Conservation (phyloP, 2,888 invertebrate species). For the Spodoptera picta region DNA sequence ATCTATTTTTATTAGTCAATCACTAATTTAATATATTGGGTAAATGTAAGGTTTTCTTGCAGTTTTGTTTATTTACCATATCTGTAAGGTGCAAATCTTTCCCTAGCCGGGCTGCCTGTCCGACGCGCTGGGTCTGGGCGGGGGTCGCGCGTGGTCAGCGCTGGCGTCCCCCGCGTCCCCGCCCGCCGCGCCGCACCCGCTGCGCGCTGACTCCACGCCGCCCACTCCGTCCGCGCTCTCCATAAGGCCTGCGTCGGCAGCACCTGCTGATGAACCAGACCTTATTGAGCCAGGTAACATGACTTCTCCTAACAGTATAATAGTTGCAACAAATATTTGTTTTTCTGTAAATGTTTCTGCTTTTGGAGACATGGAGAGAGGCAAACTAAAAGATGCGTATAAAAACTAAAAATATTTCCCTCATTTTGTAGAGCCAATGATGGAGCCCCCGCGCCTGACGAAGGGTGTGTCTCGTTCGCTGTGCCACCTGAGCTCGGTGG, state of each 20-base stretch:
- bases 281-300: constrained; percentile 72
- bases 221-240: constrained; percentile 65
- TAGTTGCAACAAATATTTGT: no score
- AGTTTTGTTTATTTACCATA: no score
- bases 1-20: no score
- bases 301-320: neutral
- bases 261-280: constrained; percentile 79
- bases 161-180: constrained; percentile 86
- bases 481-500: constrained; percentile 84
- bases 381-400: no score
- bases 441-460: constrained; percentile 73
- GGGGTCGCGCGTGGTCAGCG: constrained; percentile 82
- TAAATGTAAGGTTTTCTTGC: no score
- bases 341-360: no score
- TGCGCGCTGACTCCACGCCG: constrained; percentile 69
- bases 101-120: constrained; percentile 92
- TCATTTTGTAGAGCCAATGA: constrained; percentile 59
- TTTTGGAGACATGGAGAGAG: no score
- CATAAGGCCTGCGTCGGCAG: constrained; percentile 72
- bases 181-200: constrained; percentile 76
- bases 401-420: no score
- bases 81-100: neutral
- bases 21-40: no score
- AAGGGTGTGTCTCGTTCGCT: constrained; percentile 85
- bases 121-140: constrained; percentile 91